A percentile compares a stretch with the other conserved stretches of the same genome.
These are phyloP conservation scores for Nephrotoma flavescens DNA, from an alignment of 2,888 invertebrate species.

Conservation along the genomic window DNA sequence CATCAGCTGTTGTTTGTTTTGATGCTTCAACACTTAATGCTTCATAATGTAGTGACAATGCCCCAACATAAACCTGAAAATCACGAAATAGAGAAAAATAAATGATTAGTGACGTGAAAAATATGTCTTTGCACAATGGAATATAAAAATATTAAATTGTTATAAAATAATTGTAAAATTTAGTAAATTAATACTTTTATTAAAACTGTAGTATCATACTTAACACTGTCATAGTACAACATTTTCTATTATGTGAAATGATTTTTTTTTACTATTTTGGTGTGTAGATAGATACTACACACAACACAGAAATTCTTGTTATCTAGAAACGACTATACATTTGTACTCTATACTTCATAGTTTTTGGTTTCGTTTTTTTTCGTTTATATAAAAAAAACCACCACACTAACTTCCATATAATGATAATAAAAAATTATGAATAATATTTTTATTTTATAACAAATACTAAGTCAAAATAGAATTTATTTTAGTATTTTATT, in stretches of 20 bases:
- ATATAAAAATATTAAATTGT: neutral
- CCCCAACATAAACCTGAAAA: conserved; percentile 72
- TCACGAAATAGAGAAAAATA: conserved; percentile 1
- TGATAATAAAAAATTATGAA: neutral
- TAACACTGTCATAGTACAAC: conserved; percentile 5
- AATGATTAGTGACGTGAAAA: neutral
- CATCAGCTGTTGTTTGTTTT: conserved; percentile 81
- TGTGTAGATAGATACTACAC: neutral
- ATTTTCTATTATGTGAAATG: neutral
- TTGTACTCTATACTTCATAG: neutral
- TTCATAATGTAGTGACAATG: conserved; percentile 75
- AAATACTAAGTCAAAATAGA: neutral
- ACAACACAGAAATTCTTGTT: neutral
- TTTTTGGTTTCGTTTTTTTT: neutral
- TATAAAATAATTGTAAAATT: neutral
- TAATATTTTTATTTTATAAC: neutral
- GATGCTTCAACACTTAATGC: conserved; percentile 81
- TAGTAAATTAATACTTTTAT: conserved; percentile 2
- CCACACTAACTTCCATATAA: neutral
- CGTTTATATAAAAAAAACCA: neutral
- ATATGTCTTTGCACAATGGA: neutral
- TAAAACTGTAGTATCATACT: conserved; percentile 4
- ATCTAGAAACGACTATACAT: neutral
- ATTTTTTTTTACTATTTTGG: neutral
- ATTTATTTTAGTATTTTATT: neutral